phyloP scores from a whole-genome alignment of 2,888 invertebrate species.

The Lasioglossum lativentre region DNA sequence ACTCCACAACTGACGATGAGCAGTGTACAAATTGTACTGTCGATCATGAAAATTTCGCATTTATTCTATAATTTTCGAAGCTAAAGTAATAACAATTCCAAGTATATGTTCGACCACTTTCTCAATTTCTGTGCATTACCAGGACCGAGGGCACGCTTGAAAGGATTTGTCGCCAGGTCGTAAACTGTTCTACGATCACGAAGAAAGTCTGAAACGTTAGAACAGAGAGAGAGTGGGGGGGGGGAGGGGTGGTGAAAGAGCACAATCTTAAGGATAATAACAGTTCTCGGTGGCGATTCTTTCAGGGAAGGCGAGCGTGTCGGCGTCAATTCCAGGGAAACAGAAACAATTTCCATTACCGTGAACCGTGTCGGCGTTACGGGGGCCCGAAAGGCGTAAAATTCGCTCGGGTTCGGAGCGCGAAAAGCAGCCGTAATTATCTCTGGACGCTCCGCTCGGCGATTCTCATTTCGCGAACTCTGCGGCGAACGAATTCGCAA shows the following conservation, averaged over 20 bases:
- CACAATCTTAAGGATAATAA: neutral
- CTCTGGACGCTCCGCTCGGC: neutral
- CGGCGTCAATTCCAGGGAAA: neutral
- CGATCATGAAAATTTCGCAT: too few relatives aligned
- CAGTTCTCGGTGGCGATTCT: constrained; percentile 3
- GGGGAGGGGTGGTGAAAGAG: neutral
- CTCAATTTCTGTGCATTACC: too few relatives aligned
- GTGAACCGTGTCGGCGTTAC: neutral
- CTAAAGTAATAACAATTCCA: too few relatives aligned
- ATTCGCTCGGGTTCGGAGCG: neutral
- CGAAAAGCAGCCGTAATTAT: constrained; percentile 10
- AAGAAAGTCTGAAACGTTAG: neutral
- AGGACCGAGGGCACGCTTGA: neutral
- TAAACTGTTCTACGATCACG: neutral
- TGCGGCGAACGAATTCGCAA: neutral
- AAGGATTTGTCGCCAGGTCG: neutral
- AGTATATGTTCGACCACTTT: too few relatives aligned
- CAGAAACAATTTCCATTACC: constrained; percentile 10
- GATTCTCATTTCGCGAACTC: neutral
- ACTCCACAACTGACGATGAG: too few relatives aligned
- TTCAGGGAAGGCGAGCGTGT: neutral
- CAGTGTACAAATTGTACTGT: too few relatives aligned
- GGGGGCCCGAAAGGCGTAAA: constrained; percentile 6
- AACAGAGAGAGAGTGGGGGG: neutral
- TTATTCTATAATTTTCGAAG: too few relatives aligned